Evolutionary conservation across 1,140 invertebrate species (phyloP).

Genomic region (Leucophenga varia): DNA sequence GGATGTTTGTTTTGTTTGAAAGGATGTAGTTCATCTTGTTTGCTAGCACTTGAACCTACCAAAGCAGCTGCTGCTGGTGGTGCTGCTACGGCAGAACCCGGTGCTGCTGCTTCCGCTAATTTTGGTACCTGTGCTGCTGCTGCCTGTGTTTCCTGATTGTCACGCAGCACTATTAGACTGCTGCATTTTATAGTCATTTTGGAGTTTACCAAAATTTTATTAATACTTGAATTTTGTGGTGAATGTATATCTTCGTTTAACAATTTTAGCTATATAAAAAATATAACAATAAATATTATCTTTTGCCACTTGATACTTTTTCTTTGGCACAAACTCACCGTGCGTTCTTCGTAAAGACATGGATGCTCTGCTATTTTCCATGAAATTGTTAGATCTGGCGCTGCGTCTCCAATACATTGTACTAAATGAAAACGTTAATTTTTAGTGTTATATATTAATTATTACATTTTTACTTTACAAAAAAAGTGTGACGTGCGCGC

Average conservation of each 20-base stretch:
- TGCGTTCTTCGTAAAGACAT: conserved; percentile 30
- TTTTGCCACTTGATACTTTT: too few species aligned
- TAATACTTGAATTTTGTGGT: conserved; percentile 23
- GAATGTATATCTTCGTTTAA: conserved; percentile 12
- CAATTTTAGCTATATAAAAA: conserved; percentile 19
- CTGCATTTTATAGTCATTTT: conserved; percentile 21
- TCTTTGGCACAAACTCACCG: conserved; percentile 17
- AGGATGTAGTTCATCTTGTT: conserved; percentile 17
- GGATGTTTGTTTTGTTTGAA: conserved; percentile 32
- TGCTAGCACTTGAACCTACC: background rate
- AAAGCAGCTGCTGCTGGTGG: background rate
- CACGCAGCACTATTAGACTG: conserved; percentile 22
- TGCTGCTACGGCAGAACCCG: background rate
- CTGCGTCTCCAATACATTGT: conserved; percentile 22
- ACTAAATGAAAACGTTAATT: conserved; percentile 21
- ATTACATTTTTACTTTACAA: conserved; percentile 2
- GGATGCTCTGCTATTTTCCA: conserved; percentile 35
- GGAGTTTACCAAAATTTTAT: conserved; percentile 8
- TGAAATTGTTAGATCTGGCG: conserved; percentile 27
- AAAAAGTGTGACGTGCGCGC: background rate
- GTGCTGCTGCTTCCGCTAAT: conserved; percentile 4
- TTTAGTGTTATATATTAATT: conserved; percentile 19
- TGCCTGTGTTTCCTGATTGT: background rate
- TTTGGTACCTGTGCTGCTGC: background rate
- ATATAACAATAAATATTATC: too few species aligned